Evolutionary conservation across 2,888 invertebrate species (phyloP), one percentile per base, ranked within the genome.

Genomic region (Lagria hirta): DNA sequence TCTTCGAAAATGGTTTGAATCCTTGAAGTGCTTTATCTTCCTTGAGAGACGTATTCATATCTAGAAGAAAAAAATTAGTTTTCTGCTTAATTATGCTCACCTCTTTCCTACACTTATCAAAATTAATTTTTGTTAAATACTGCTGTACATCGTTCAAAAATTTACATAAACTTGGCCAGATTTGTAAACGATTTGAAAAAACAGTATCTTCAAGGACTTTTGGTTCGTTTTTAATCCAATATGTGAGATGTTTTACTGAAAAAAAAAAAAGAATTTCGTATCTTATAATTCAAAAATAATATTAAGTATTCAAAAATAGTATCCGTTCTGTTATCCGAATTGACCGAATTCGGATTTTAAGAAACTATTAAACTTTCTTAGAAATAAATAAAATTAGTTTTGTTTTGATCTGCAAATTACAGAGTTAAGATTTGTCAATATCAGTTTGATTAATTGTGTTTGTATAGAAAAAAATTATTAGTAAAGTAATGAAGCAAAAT

Each of bases 11-110:
- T 0, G 88, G 89, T 49, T 86, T 70, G 71, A 90, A 91, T 11
- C 89, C 88, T 63, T 86, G 82, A 34, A 91, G 70, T 66, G 87
- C 86, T 58, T 81, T 81, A 69, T 91, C 90, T 70, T 90, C 90
- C 0, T 84, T 83, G 35, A 91, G 72, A 2, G 89, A 87, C 26
- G 80, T 75, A 49, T 78, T 76, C 20, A 72, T 71, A 68, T 81
- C 85, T 85, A 61, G 36, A 67, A 64, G 43, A 48, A n/a, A n/a
- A n/a, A 35, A 29, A 22, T n/a, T 22, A 32, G 23, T 26, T 29
- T 24, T 6, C 26, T 8, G 26, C 8, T 24, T 15, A 10, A 6
- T 2, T 29, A 13, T n/a, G n/a, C n/a, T n/a, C 6, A 24, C 8
- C 14, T n/a, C n/a, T 20, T 43, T 75, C 77, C 73, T 66, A 84